Percentiles rank a stretch among this genome's conserved stretches.
These are phyloP conservation scores for Thamnophis elegans DNA, from an alignment of 2,797 vertebrate genomes.

Conservation along the genomic window DNA sequence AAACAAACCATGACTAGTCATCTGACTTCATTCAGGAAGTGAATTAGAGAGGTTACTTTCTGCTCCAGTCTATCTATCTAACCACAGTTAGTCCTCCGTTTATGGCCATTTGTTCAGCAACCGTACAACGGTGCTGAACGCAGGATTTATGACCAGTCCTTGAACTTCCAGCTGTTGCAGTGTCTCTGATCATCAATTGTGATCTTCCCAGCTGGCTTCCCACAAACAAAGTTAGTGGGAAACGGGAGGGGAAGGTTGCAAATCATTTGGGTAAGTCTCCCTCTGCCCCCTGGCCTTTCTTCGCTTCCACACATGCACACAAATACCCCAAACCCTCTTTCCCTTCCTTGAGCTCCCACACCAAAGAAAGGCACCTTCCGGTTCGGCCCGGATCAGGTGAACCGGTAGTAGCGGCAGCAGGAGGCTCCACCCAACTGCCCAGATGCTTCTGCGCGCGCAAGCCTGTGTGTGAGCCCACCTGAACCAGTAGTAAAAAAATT, in stretches of 20 bases:
- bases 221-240: not conserved
- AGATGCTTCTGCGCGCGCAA: no score
- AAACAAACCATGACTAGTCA: not conserved
- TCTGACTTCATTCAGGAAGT: not conserved
- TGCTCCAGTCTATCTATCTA: not conserved
- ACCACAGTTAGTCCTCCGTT: not conserved
- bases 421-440: no score
- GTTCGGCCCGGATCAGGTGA: no score
- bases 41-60: not conserved
- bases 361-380: not conserved
- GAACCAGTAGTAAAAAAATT: no score
- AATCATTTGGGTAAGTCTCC: not conserved
- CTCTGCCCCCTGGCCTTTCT: not conserved
- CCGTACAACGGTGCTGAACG: not conserved
- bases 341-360: not conserved
- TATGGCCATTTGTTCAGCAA: not conserved
- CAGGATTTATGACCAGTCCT: not conserved
- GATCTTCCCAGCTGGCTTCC: not conserved
- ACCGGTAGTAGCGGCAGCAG: no score
- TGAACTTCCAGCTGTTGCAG: not conserved
- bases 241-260: not conserved
- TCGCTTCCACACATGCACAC: not conserved
- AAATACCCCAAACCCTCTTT: not conserved
- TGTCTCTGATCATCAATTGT: not conserved
- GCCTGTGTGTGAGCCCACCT: no score